Percentiles rank a stretch among this genome's conserved stretches.
These are phyloP conservation scores for Calephelis perditalis DNA, from an alignment of 2,888 invertebrate species.

Conservation along the genomic window DNA sequence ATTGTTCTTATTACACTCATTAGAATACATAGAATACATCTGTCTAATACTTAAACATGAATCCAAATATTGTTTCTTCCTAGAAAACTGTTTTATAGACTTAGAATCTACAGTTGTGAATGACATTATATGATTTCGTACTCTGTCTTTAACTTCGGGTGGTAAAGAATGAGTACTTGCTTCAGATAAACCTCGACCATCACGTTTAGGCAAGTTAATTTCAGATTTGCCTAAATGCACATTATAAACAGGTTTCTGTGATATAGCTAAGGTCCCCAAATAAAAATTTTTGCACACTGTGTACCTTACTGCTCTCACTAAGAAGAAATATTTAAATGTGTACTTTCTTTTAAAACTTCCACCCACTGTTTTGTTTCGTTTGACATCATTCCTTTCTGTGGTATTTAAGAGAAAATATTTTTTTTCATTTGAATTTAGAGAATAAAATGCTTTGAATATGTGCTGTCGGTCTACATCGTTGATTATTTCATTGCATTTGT, in stretches of 20 bases:
- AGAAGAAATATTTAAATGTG: conserved; percentile 64
- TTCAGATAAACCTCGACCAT: conserved; percentile 57
- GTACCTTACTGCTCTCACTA: conserved; percentile 50
- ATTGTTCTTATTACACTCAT: conserved; percentile 48
- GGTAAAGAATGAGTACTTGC: conserved; percentile 57
- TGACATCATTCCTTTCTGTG: conserved; percentile 56
- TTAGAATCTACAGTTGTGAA: conserved; percentile 55
- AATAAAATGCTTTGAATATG: conserved; percentile 66
- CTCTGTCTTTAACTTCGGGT: conserved; percentile 53
- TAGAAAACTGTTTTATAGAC: conserved; percentile 52
- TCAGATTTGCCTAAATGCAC: conserved; percentile 65
- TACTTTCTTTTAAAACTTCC: conserved; percentile 48
- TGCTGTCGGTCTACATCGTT: conserved; percentile 56
- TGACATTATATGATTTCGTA: conserved; percentile 56
- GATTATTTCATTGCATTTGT: conserved; percentile 61
- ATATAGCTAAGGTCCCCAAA: conserved; percentile 65
- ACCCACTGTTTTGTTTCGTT: conserved; percentile 39
- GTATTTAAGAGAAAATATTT: conserved; percentile 64
- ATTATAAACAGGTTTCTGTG: conserved; percentile 68
- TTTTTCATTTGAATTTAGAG: conserved; percentile 61
- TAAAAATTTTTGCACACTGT: conserved; percentile 68
- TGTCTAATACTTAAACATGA: conserved; percentile 55
- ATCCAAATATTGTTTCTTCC: conserved; percentile 57
- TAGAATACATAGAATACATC: conserved; percentile 59
- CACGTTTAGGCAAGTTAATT: conserved; percentile 64